phyloP scores from a whole-genome alignment of 2,113 vertebrate species.

The Chlamydotis undulata region DNA sequence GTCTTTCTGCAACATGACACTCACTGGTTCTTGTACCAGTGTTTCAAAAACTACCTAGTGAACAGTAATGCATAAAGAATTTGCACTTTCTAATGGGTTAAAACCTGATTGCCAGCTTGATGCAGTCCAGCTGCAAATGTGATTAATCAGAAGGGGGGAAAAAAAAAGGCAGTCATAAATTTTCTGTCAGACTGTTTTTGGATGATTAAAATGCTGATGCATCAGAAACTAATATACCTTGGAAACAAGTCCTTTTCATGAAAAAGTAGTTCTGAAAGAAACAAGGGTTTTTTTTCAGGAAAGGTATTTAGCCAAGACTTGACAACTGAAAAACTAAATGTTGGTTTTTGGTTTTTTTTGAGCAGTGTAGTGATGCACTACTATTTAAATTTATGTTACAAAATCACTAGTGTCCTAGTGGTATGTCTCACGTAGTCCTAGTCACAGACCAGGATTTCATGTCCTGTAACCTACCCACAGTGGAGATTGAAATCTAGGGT shows the following conservation, averaged over 20 bases:
- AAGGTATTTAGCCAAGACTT: neutral
- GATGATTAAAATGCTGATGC: neutral
- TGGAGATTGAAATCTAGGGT: neutral
- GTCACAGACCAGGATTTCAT: neutral
- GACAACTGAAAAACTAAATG: neutral
- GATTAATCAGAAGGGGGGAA: neutral
- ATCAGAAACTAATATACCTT: neutral
- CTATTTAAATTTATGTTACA: neutral
- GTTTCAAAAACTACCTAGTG: neutral
- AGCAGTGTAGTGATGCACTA: neutral
- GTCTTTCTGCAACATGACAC: neutral
- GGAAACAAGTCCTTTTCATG: neutral
- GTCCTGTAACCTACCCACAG: neutral
- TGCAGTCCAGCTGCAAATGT: neutral
- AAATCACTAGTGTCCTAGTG: neutral
- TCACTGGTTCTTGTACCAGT: neutral
- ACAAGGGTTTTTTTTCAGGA: neutral
- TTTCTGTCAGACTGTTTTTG: neutral
- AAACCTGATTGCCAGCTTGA: neutral
- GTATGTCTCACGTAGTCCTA: neutral
- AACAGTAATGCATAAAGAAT: neutral
- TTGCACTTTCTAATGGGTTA: neutral
- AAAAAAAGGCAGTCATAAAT: neutral
- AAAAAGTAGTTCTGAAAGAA: neutral
- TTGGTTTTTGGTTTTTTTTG: neutral